A percentile compares a stretch with the other conserved stretches of the same genome.
These are phyloP conservation scores for Chromobotia macracanthus DNA, from an alignment of 2,797 vertebrate species.

Conservation along the genomic window DNA sequence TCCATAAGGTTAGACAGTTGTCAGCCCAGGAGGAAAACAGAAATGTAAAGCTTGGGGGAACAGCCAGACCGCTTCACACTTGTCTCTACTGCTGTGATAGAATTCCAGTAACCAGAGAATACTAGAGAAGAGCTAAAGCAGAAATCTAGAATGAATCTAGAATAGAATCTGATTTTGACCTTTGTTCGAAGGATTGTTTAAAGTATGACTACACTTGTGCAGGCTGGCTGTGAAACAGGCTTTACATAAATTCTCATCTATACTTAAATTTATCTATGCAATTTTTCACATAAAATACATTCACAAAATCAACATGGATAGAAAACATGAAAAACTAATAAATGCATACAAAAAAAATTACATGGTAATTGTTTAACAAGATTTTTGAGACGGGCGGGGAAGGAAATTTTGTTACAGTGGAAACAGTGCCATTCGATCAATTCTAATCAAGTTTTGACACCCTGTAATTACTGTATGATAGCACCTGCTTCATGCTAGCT, in stretches of 20 bases:
- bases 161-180: neutral
- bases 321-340: constrained; percentile 69
- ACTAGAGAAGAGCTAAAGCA: neutral
- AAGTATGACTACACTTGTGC: constrained; percentile 54
- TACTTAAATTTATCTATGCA: constrained; percentile 62
- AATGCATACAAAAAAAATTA: constrained; percentile 66
- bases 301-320: constrained; percentile 49
- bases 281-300: constrained; percentile 56
- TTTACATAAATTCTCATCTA: constrained; percentile 50
- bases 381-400: constrained; percentile 58
- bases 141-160: neutral
- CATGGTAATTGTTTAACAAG: constrained; percentile 71
- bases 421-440: neutral
- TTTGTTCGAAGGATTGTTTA: neutral
- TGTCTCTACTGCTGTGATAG: neutral
- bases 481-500: neutral
- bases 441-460: constrained; percentile 19
- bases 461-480: constrained; percentile 14
- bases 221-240: constrained; percentile 70
- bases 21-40: constrained; percentile 77
- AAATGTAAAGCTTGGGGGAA: constrained; percentile 23
- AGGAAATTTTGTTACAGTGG: constrained; percentile 13
- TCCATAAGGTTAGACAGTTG: constrained; percentile 95
- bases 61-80: constrained; percentile 24
- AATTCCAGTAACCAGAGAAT: no score